Evolutionary conservation across 1,140 invertebrate species (phyloP).

Genomic region (Pemphigus obesinymphae): DNA sequence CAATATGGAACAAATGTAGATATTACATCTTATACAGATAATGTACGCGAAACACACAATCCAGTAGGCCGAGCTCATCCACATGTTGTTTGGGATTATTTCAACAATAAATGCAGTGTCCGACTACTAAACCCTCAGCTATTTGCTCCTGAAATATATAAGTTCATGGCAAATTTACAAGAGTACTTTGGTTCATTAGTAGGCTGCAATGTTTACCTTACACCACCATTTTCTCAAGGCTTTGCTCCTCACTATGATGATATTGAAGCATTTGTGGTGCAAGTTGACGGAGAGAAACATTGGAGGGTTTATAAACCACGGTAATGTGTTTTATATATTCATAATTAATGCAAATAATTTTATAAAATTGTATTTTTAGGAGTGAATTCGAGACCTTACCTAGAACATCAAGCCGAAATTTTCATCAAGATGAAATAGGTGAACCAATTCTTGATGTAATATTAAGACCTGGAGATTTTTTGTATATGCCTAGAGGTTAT

Average conservation of each 20-base stretch:
- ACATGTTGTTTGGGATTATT: slow-evolving; percentile 85
- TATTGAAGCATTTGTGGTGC: slow-evolving; percentile 95
- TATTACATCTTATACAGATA: slow-evolving; percentile 78
- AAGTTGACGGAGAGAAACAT: slow-evolving; percentile 90
- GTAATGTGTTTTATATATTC: slow-evolving; percentile 47
- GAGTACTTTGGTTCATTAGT: slow-evolving; percentile 91
- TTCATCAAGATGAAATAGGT: slow-evolving; percentile 70
- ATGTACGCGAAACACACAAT: slow-evolving; percentile 77
- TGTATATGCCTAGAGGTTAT: slow-evolving; percentile 88
- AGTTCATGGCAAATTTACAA: slow-evolving; percentile 71
- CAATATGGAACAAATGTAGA: slow-evolving; percentile 84
- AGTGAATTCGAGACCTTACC: slow-evolving; percentile 62
- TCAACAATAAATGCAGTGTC: slow-evolving; percentile 83
- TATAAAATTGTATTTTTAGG: slow-evolving; percentile 23
- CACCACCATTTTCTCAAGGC: slow-evolving; percentile 91
- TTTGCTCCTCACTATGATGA: slow-evolving; percentile 99
- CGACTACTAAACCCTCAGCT: slow-evolving; percentile 91
- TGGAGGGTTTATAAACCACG: slow-evolving; percentile 86
- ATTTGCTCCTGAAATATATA: slow-evolving; percentile 59
- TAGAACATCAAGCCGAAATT: slow-evolving; percentile 77
- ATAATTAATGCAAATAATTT: slow-evolving; percentile 17
- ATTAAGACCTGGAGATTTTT: slow-evolving; percentile 79
- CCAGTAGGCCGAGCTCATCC: slow-evolving; percentile 70
- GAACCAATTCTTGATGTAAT: slow-evolving; percentile 76
- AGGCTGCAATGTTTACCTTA: slow-evolving; percentile 91